A percentile compares a stretch with the other conserved stretches of the same genome.
phyloP scores from a whole-genome alignment of 1,140 invertebrate species.

The Ridgeia piscesae region DNA sequence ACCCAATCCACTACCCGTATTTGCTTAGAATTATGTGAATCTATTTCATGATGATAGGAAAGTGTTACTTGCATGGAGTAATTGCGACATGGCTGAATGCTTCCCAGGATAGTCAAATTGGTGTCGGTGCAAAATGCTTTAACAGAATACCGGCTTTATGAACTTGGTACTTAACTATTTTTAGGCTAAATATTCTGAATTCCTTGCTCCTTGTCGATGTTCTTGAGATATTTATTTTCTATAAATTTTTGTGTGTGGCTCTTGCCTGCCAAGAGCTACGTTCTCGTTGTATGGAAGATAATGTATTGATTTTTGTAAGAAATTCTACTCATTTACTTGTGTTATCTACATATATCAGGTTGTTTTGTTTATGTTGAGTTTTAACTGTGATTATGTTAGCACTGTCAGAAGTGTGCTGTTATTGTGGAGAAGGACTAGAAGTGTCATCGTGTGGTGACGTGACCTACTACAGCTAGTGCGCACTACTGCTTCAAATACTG shows the following conservation, averaged over 20 bases:
- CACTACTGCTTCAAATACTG: not conserved
- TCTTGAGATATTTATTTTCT: not conserved
- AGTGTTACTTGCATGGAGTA: not conserved
- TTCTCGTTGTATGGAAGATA: not conserved
- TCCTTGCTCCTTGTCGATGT: too few relatives aligned
- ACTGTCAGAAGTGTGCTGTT: not conserved
- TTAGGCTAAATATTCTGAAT: not conserved
- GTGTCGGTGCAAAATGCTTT: not conserved
- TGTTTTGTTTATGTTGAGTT: not conserved
- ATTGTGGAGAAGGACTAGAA: not conserved
- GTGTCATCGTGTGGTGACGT: not conserved
- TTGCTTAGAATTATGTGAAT: not conserved
- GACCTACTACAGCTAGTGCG: not conserved
- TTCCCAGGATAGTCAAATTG: not conserved
- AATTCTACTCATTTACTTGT: not conserved
- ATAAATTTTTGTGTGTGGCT: not conserved
- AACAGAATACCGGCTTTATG: not conserved
- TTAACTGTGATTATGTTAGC: conserved; percentile 1
- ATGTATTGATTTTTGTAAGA: conserved; percentile 2
- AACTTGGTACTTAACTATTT: not conserved
- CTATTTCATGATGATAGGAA: not conserved
- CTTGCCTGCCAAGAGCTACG: not conserved
- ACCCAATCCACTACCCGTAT: too few relatives aligned
- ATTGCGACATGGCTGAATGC: not conserved
- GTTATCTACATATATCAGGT: not conserved